Conservation (phyloP, 2,888 invertebrate genomes). For the Apodemia mormo region DNA sequence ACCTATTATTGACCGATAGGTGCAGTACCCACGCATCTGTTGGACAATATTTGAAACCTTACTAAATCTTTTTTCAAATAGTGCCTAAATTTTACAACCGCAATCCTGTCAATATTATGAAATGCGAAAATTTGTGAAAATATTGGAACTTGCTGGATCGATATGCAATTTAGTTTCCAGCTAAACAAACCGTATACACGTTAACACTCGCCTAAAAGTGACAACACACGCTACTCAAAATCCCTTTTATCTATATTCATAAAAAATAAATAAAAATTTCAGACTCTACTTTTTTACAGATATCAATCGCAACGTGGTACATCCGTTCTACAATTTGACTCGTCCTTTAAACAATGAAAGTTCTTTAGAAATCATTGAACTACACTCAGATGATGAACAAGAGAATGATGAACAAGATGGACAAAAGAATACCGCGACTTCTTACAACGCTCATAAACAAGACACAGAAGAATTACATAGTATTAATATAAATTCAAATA, state of each 20-base stretch:
- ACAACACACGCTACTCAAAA: too few species aligned
- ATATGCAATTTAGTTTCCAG: too few species aligned
- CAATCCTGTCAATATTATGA: too few species aligned
- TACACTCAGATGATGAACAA: slow-evolving; percentile 44
- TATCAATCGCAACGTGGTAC: slow-evolving; percentile 37
- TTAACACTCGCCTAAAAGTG: too few species aligned
- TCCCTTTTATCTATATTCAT: not conserved
- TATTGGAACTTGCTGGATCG: too few species aligned
- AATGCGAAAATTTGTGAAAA: too few species aligned
- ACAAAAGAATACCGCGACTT: slow-evolving; percentile 11
- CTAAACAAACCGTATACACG: too few species aligned
- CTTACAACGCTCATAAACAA: slow-evolving; percentile 36
- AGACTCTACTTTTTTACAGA: slow-evolving; percentile 32
- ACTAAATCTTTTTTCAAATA: too few species aligned
- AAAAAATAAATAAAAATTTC: not conserved
- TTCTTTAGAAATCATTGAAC: slow-evolving; percentile 59
- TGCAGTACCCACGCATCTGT: too few species aligned
- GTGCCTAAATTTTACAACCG: too few species aligned
- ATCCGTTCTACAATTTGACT: slow-evolving; percentile 29
- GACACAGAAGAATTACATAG: slow-evolving; percentile 31
- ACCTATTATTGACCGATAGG: too few species aligned
- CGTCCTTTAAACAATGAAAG: slow-evolving; percentile 27
- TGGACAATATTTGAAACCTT: too few species aligned
- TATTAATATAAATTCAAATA: not conserved
- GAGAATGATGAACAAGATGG: slow-evolving; percentile 35